Evolutionary conservation across 2,888 invertebrate species (phyloP), one percentile per base, ranked within the genome.

Genomic region (Choristoneura rosaceana): DNA sequence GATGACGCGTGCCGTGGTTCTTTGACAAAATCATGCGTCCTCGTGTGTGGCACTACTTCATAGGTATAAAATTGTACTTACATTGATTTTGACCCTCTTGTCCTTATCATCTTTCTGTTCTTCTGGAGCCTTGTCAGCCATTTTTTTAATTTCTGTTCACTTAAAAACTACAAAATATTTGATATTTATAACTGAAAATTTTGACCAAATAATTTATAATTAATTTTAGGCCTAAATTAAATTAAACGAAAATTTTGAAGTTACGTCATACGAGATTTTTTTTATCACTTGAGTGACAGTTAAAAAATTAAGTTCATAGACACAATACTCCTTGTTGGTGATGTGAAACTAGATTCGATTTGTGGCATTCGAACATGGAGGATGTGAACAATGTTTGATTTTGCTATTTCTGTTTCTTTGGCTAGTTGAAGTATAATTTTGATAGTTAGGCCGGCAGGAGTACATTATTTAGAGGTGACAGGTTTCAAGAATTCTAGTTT

Each of bases 11-110:
- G n/a, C n/a, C n/a, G n/a, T n/a, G n/a, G n/a, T n/a, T n/a, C n/a
- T n/a, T n/a, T n/a, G n/a, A n/a, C n/a, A n/a, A n/a, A n/a, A n/a
- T n/a, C n/a, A n/a, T n/a, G n/a, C n/a, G n/a, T n/a, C n/a, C n/a
- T n/a, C n/a, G n/a, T n/a, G n/a, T n/a, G n/a, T n/a, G n/a, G n/a
- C n/a, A n/a, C n/a, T n/a, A n/a, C n/a, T n/a, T n/a, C n/a, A n/a
- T n/a, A n/a, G n/a, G n/a, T n/a, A n/a, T n/a, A n/a, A 25, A 25
- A 33, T 33, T 43, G 15, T 41, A 78, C 81, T 76, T 80, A 92
- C 92, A 78, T 89, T 85, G 74, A 92, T 82, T 86, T 91, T 92
- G 38, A 93, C 92, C 76, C 87, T 85, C 75, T 92, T 92, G 75
- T 90, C 90, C 70, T 90, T 90, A 47, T 90, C 90, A 73, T 83